Conservation (phyloP, 2,888 invertebrate genomes). For the Prenolepis imparis region DNA sequence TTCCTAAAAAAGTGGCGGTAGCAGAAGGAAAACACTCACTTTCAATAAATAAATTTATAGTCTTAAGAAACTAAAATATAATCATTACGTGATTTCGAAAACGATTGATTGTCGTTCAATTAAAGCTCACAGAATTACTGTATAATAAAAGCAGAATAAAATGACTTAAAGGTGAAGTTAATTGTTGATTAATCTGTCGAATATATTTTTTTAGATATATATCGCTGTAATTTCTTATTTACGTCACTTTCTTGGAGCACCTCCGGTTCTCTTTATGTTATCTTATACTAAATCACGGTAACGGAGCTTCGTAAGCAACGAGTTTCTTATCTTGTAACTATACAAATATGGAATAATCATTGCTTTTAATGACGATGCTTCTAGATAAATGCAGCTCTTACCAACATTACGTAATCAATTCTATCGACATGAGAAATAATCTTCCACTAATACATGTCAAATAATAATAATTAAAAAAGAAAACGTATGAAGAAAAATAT, state of each 20-base stretch:
- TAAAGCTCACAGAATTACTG: background rate
- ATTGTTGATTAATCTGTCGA: constrained; percentile 32
- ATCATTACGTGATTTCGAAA: background rate
- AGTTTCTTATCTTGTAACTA: background rate
- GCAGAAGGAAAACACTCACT: background rate
- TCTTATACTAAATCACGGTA: constrained; percentile 22
- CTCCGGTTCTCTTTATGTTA: constrained; percentile 35
- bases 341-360: constrained; percentile 17
- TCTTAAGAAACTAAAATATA: background rate
- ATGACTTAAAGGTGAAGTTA: background rate
- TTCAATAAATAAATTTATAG: background rate
- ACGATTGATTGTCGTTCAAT: background rate
- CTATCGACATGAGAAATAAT: constrained; percentile 17
- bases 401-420: constrained; percentile 27
- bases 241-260: constrained; percentile 48
- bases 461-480: background rate
- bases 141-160: background rate
- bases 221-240: constrained; percentile 40
- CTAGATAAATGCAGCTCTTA: constrained; percentile 22
- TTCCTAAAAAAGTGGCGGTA: background rate
- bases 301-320: constrained; percentile 3
- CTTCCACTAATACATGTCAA: background rate
- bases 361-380: constrained; percentile 23
- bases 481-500: background rate
- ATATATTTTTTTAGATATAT: constrained; percentile 36